A percentile compares a stretch with the other conserved stretches of the same genome.
Evolutionary conservation across 1,140 invertebrate species (phyloP).

Genomic region (Leptinotarsa undecemlineata): DNA sequence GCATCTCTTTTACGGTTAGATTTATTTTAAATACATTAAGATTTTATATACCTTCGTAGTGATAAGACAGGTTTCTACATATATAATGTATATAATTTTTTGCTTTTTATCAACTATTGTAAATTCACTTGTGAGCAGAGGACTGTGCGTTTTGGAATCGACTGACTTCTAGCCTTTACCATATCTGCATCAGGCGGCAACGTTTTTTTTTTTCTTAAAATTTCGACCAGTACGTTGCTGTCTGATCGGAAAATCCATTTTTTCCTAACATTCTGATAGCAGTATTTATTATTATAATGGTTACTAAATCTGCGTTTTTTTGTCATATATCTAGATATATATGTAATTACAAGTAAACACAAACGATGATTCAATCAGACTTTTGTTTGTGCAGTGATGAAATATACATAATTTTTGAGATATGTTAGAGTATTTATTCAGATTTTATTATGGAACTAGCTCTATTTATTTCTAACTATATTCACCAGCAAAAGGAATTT

Average conservation of each 20-base stretch:
- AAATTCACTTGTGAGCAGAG: background rate
- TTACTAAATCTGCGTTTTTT: background rate
- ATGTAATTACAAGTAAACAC: background rate
- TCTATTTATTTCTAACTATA: too few relatives aligned
- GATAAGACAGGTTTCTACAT: constrained; percentile 15
- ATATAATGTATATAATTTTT: constrained; percentile 11
- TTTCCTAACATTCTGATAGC: constrained; percentile 3
- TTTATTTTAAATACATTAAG: constrained; percentile 21
- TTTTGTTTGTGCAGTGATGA: constrained; percentile 14
- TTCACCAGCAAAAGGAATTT: too few relatives aligned
- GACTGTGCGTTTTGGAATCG: constrained; percentile 1
- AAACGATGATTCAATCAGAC: background rate
- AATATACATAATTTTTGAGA: constrained; percentile 16
- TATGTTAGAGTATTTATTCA: background rate
- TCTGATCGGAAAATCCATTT: background rate
- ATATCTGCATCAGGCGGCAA: constrained; percentile 2
- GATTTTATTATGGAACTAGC: too few relatives aligned
- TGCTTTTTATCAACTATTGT: background rate
- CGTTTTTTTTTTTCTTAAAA: background rate
- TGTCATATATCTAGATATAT: background rate
- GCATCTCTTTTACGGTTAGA: constrained; percentile 8
- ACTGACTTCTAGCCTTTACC: background rate
- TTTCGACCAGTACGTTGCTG: background rate
- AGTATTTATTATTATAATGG: background rate
- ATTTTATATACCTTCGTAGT: constrained; percentile 27